A percentile compares a stretch with the other conserved stretches of the same genome.
Evolutionary conservation across 1,140 invertebrate genomes (phyloP).

Genomic region (Drosophila lacertosa): DNA sequence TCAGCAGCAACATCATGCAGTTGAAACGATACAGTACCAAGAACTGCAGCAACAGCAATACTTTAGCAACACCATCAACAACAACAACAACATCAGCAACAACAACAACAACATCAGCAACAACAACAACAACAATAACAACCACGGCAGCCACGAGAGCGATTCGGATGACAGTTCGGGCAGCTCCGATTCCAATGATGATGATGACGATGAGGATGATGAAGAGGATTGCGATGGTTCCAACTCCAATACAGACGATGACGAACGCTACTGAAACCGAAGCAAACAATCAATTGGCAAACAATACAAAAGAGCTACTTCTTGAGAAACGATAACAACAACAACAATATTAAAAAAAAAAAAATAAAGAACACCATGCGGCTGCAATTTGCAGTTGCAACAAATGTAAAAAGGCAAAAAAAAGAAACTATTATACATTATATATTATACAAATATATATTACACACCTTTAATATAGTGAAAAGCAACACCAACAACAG

Average conservation of each 20-base stretch:
- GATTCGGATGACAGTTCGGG: constrained; percentile 75
- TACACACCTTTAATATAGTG: constrained; percentile 39
- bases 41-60: constrained; percentile 37
- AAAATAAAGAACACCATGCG: constrained; percentile 26
- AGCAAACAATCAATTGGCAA: constrained; percentile 40
- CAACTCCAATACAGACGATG: constrained; percentile 73
- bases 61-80: background rate
- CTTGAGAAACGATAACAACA: constrained; percentile 9
- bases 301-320: constrained; percentile 32
- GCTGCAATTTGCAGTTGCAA: constrained; percentile 23
- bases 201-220: constrained; percentile 62
- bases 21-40: constrained; percentile 64
- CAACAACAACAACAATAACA: constrained; percentile 33
- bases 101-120: constrained; percentile 25
- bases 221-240: constrained; percentile 61
- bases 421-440: constrained; percentile 68
- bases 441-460: constrained; percentile 51
- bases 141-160: constrained; percentile 47
- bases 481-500: constrained; percentile 54
- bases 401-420: constrained; percentile 73
- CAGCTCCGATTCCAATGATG: constrained; percentile 77
- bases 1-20: constrained; percentile 57
- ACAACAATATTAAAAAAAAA: constrained; percentile 2
- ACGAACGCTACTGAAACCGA: constrained; percentile 67
- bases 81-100: constrained; percentile 6